These are phyloP conservation scores for Vesta saturnalis DNA, from an alignment of 2,888 invertebrate genomes.

Conservation along the genomic window DNA sequence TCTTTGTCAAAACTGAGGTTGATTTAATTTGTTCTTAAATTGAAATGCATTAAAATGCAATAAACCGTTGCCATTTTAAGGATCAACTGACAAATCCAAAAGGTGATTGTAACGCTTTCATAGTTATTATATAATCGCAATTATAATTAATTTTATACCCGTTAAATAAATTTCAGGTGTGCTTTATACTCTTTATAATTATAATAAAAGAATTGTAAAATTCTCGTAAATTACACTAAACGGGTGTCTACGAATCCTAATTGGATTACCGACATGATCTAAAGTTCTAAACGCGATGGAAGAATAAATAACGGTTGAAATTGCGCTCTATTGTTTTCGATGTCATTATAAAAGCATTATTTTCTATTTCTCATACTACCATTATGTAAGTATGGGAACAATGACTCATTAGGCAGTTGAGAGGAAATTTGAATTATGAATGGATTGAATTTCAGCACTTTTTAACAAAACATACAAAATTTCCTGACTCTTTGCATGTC, in stretches of 20 bases:
- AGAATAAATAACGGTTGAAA: constrained; percentile 25
- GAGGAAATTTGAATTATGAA: constrained; percentile 16
- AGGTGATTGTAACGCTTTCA: not conserved
- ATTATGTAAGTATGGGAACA: constrained; percentile 11
- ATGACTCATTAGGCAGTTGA: constrained; percentile 27
- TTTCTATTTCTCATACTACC: constrained; percentile 23
- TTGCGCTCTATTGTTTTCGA: constrained; percentile 14
- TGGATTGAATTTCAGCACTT: constrained; percentile 13
- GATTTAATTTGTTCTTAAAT: constrained; percentile 17
- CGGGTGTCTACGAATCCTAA: constrained; percentile 3
- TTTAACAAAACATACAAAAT: not conserved
- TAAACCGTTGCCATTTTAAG: constrained; percentile 20
- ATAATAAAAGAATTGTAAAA: not conserved
- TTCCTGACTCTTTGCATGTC: not conserved
- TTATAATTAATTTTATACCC: constrained; percentile 1
- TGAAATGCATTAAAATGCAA: constrained; percentile 21
- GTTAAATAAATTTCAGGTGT: constrained; percentile 3
- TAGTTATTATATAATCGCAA: not conserved
- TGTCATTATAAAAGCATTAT: constrained; percentile 27
- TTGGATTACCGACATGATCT: constrained; percentile 6
- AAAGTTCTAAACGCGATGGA: constrained; percentile 11
- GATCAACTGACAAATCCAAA: constrained; percentile 11
- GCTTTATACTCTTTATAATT: not conserved
- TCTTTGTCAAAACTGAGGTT: constrained; percentile 19
- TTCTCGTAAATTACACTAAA: constrained; percentile 10